Evolutionary conservation across 37 sponge, comb jelly and placozoan species (phyloP), one percentile per base, ranked within the genome.

Genomic region (Crambe crambe): DNA sequence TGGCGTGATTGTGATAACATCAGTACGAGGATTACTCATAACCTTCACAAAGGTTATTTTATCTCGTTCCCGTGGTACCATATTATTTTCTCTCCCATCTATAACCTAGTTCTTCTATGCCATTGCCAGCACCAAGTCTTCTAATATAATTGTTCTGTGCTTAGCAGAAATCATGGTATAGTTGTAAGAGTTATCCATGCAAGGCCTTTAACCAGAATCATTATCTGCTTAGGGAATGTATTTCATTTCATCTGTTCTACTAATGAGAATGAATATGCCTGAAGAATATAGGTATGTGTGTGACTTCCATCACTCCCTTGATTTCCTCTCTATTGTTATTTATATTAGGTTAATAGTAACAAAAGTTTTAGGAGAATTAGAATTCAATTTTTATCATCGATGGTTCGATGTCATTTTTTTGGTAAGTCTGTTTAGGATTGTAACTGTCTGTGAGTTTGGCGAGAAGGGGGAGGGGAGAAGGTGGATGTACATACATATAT

Each of bases 331-430:
- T n/a, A n/a, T n/a, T n/a, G n/a, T n/a, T n/a, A n/a, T n/a, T n/a
- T n/a, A 31, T 76, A 63, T 30, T 56, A 91, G 91, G 51, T 29
- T 36, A 34, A 94, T 88, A 8, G 80, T 98, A 38, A 93, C 96
- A 4, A 61, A 75, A 35, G 94, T 98, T 0, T 73, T 98, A 42
- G 98, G 98, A n/a, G 86, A 95, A 23, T 75, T 98, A 17, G 94
- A 98, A 37, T 98, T 98, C 76, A n/a, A n/a, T n/a, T n/a, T n/a
- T n/a, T n/a, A n/a, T n/a, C n/a, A 98, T 73, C 75, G 94, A 2
- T 98, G 98, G 98, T 98, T 98, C 65, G 98, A 98, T n/a, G n/a
- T n/a, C n/a, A n/a, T 86, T 42, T 98, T 98, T 70, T 77, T 98
- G 54, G 97, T 97, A 31, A 73, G 91, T 72, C n/a, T n/a, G n/a